phyloP scores from a whole-genome alignment of 2,888 invertebrate genomes.

The Nomada flava region DNA sequence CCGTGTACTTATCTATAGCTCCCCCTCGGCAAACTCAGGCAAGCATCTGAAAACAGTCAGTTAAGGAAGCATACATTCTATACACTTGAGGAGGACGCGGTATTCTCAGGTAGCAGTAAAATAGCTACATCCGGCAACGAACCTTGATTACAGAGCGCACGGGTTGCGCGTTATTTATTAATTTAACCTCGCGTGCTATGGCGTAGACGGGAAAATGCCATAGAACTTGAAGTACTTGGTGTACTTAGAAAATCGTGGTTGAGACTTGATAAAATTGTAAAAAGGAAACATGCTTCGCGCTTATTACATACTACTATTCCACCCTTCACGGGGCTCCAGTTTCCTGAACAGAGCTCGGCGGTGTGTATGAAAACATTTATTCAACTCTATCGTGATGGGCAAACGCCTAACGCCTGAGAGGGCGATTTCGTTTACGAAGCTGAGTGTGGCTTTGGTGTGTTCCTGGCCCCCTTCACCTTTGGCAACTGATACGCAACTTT shows the following conservation, averaged over 20 bases:
- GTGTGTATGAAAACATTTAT: neutral
- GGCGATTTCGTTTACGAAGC: conserved; percentile 62
- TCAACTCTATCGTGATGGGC: neutral
- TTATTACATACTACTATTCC: neutral
- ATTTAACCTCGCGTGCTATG: conserved; percentile 1
- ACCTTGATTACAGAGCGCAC: conserved; percentile 24
- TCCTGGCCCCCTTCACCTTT: conserved; percentile 62
- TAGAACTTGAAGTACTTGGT: neutral
- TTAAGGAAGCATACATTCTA: conserved; percentile 4
- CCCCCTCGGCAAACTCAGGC: neutral
- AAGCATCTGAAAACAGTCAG: neutral
- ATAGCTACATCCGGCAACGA: conserved; percentile 14
- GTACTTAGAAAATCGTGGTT: no score
- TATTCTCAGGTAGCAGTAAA: conserved; percentile 31
- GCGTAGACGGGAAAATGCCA: neutral
- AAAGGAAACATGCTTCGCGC: no score
- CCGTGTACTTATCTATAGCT: neutral
- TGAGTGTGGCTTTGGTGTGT: conserved; percentile 51
- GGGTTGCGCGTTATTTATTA: conserved; percentile 27
- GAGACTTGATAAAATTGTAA: no score
- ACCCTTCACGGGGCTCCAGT: neutral
- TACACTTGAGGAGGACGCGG: neutral
- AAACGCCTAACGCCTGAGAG: conserved; percentile 20
- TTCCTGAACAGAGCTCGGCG: neutral
- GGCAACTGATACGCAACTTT: neutral